Evolutionary conservation across 2,113 vertebrate species (phyloP), one percentile per base, ranked within the genome.

Genomic region (Chroicocephalus ridibundus): DNA sequence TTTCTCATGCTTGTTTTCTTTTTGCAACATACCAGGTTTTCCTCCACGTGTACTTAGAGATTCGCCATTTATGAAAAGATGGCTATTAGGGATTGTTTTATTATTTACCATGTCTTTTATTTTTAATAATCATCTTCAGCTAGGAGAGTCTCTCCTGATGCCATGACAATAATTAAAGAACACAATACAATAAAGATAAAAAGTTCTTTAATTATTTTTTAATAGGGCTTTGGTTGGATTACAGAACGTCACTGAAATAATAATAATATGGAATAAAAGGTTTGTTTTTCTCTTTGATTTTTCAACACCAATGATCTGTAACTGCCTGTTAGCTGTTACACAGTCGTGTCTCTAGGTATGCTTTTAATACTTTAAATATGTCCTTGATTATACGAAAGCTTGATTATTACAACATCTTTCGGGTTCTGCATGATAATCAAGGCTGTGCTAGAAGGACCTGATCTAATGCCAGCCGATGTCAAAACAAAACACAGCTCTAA

Each of bases 281-380:
- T 72, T 76, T 54, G 36, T 82, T 94, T 86, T 22, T 88, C 52
- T 86, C 76, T 91, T 75, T 82, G 47, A 65, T 87, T 94, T 94
- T 87, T 25, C 26, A 87, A 82, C 87, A 74, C n/a, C 25, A 92
- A 25, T 79, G 80, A 91, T 91, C 89, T 80, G 74, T 91, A 84
- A 61, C 77, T 94, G 86, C 55, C 38, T 95, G 24, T 69, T 92
- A 87, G 31, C 70, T 94, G 52, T 66, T 86, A 46, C 21, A 62
- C 58, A 62, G 6, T 72, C 1, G 0, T 62, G 61, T 95, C 77
- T 82, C 83, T 86, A 94, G 70, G 49, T 91, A 93, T 89, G 31
- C 24, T 80, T 91, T 89, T 92, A 93, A 82, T 91, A 62, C 62
- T 76, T 95, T 76, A 87, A 91, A 87, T 79, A 65, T 87, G 49